Evolutionary conservation across 2,888 invertebrate species (phyloP).

Genomic region (Marasmarcha lunaedactyla): DNA sequence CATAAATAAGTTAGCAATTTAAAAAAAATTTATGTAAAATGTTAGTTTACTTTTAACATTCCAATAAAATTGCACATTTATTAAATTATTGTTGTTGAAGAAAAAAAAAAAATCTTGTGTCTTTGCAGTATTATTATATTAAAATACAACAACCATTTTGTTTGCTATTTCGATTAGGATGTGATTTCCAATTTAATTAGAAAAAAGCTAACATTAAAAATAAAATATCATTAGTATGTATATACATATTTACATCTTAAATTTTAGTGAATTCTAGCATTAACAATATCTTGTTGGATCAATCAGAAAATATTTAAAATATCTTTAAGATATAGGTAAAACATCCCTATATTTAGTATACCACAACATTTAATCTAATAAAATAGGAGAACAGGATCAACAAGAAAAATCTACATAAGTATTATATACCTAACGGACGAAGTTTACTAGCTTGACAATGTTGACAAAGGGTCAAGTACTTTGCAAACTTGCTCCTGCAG

Average conservation of each 20-base stretch:
- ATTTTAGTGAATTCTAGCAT: constrained; percentile 16
- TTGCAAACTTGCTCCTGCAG: too few relatives aligned
- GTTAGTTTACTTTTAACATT: background rate
- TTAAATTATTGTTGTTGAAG: background rate
- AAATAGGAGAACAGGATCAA: constrained; percentile 27
- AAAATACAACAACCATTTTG: constrained; percentile 24
- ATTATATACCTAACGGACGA: constrained; percentile 38
- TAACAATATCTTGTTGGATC: background rate
- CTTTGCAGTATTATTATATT: constrained; percentile 15
- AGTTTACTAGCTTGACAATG: constrained; percentile 38
- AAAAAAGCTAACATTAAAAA: constrained; percentile 41
- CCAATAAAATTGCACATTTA: background rate
- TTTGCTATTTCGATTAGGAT: constrained; percentile 16
- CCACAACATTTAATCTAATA: constrained; percentile 14
- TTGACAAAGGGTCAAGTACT: constrained; percentile 25
- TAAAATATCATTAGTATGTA: constrained; percentile 55
- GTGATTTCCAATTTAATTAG: constrained; percentile 19
- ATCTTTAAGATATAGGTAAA: constrained; percentile 1
- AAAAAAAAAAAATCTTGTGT: background rate
- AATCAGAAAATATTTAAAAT: constrained; percentile 4
- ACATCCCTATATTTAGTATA: background rate
- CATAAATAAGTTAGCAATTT: background rate
- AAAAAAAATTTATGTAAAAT: background rate
- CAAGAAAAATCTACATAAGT: constrained; percentile 22
- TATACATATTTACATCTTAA: constrained; percentile 68